Evolutionary conservation across 2,888 invertebrate species (phyloP).

Genomic region (Theretra japonica): DNA sequence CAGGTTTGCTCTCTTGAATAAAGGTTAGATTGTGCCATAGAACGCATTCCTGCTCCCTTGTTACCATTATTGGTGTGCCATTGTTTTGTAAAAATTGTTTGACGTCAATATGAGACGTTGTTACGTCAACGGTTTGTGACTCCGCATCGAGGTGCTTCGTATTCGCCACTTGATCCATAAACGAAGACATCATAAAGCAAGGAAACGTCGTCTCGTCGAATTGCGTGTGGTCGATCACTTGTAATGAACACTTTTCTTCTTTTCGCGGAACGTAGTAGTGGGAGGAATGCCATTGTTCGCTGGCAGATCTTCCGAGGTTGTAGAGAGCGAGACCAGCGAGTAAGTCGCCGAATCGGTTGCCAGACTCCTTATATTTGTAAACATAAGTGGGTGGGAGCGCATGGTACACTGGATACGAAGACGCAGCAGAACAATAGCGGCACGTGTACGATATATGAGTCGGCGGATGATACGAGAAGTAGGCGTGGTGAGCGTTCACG

Average conservation of each 20-base stretch:
- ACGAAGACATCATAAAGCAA: constrained; percentile 76
- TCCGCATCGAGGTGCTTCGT: constrained; percentile 43
- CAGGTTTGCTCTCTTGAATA: constrained; percentile 56
- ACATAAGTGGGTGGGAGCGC: constrained; percentile 71
- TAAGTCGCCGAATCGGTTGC: constrained; percentile 65
- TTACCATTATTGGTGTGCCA: constrained; percentile 58
- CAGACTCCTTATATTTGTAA: constrained; percentile 69
- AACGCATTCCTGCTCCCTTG: constrained; percentile 66
- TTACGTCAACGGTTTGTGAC: constrained; percentile 62
- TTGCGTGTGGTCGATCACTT: constrained; percentile 63
- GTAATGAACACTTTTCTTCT: constrained; percentile 70
- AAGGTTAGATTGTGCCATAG: constrained; percentile 72
- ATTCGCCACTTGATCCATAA: constrained; percentile 56
- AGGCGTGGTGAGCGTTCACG: constrained; percentile 65
- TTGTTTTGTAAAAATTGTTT: constrained; percentile 57
- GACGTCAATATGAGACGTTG: constrained; percentile 63
- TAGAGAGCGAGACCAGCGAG: constrained; percentile 74
- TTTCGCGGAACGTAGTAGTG: constrained; percentile 57
- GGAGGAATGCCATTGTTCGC: constrained; percentile 54
- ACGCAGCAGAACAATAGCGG: constrained; percentile 61
- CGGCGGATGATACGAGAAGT: constrained; percentile 75
- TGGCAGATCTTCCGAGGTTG: constrained; percentile 69
- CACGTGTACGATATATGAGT: constrained; percentile 67
- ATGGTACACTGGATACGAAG: constrained; percentile 73
- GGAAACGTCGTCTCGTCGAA: constrained; percentile 71